Conservation (phyloP, 1,140 invertebrate species). For the Antheraea mylitta region DNA sequence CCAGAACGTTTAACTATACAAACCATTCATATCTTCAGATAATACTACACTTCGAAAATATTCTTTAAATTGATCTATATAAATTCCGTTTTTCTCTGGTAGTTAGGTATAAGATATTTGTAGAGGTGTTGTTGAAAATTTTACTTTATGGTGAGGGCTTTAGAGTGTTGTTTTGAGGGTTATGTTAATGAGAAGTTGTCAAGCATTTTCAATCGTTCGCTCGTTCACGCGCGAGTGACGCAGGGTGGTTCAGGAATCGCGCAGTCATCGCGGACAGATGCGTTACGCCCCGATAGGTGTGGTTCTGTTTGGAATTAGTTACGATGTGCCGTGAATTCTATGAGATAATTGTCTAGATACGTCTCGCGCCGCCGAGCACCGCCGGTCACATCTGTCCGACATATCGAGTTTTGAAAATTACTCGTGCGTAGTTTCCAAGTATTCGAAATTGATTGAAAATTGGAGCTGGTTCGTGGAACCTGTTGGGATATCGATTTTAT, state of each 20-base stretch:
- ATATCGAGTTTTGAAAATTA: background rate
- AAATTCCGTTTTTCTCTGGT: background rate
- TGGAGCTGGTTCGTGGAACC: background rate
- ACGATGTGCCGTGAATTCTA: constrained; percentile 16
- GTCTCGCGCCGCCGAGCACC: constrained; percentile 5
- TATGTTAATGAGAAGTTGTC: background rate
- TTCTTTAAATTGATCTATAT: background rate
- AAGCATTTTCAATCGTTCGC: constrained; percentile 43
- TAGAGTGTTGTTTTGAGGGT: constrained; percentile 5
- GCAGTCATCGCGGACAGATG: constrained; percentile 49
- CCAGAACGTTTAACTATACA: constrained; percentile 54
- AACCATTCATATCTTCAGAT: constrained; percentile 37
- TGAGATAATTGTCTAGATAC: constrained; percentile 16
- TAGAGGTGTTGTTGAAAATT: background rate
- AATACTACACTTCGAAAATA: background rate
- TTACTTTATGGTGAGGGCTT: background rate
- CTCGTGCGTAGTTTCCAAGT: constrained; percentile 1
- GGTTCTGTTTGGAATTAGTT: constrained; percentile 28
- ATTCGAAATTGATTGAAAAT: constrained; percentile 3
- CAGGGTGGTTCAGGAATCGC: constrained; percentile 39
- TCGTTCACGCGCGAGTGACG: constrained; percentile 48
- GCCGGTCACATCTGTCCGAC: constrained; percentile 12
- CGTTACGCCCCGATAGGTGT: constrained; percentile 52
- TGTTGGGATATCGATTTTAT: background rate
- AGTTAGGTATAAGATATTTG: background rate